Percentiles rank a stretch among this genome's conserved stretches.
These are phyloP conservation scores for Iguana delicatissima DNA, from an alignment of 2,797 vertebrate genomes.

Conservation along the genomic window DNA sequence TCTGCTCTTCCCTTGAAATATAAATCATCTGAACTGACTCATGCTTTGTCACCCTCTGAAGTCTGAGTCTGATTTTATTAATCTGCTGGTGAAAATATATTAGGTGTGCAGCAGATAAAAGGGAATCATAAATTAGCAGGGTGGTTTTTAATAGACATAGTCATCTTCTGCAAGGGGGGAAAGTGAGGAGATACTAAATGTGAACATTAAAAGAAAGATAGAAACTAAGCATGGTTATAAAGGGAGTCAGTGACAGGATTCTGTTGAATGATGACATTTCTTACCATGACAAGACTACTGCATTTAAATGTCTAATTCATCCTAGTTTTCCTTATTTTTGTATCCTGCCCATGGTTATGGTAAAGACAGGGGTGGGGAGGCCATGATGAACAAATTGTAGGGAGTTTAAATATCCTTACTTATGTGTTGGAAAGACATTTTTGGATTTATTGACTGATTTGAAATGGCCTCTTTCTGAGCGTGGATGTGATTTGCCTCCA, in stretches of 20 bases:
- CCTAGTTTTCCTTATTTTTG: constrained; percentile 11
- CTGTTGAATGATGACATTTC: constrained; percentile 19
- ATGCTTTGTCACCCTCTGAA: constrained; percentile 66
- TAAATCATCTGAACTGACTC: constrained; percentile 67
- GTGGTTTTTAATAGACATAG: constrained; percentile 53
- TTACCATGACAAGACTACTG: not conserved
- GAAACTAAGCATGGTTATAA: constrained; percentile 21
- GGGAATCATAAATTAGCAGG: constrained; percentile 65
- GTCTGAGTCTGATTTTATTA: constrained; percentile 70
- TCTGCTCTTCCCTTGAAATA: constrained; percentile 55
- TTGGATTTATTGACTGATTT: not conserved
- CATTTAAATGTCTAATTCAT: constrained; percentile 27
- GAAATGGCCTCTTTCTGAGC: not conserved
- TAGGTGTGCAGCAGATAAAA: constrained; percentile 59
- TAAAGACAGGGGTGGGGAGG: not conserved
- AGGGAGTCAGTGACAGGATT: constrained; percentile 37
- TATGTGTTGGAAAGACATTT: not conserved
- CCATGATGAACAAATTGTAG: not conserved
- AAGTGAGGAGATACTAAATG: constrained; percentile 23
- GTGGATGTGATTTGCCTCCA: not conserved
- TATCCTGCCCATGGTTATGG: not conserved
- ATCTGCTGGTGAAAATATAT: constrained; percentile 65
- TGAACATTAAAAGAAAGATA: constrained; percentile 30
- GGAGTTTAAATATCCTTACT: not conserved
- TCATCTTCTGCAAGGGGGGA: constrained; percentile 24